Conservation (phyloP, 2,797 vertebrate species). For the Falco cherrug region DNA sequence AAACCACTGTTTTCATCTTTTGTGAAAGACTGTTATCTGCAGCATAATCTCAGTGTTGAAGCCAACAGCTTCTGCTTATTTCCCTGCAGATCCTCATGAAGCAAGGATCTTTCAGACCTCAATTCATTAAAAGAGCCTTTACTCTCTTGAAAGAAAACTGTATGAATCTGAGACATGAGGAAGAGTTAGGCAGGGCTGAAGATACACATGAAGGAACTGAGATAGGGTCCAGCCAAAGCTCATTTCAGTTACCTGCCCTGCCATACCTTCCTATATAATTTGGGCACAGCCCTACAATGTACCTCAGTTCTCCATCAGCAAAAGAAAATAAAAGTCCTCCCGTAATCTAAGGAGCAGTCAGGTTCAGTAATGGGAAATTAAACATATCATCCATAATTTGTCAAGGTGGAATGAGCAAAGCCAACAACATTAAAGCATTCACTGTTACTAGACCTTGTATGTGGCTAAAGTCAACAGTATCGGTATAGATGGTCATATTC, state of each 20-base stretch:
- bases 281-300: constrained; percentile 32
- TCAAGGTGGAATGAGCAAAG: constrained; percentile 67
- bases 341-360: constrained; percentile 34
- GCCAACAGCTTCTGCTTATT: not conserved
- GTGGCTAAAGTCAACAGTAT: constrained; percentile 57
- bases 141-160: not conserved
- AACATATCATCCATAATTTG: constrained; percentile 70
- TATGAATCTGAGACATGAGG: not conserved
- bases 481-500: constrained; percentile 42
- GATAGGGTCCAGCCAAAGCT: not conserved
- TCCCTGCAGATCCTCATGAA: not conserved
- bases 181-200: not conserved
- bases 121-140: not conserved
- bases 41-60: not conserved
- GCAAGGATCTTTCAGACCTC: not conserved
- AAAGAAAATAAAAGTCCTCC: constrained; percentile 60
- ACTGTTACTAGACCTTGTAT: constrained; percentile 38
- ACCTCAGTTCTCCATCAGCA: constrained; percentile 58
- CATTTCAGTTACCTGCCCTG: constrained; percentile 23
- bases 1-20: not conserved
- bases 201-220: not conserved
- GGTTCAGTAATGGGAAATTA: constrained; percentile 64
- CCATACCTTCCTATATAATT: constrained; percentile 9
- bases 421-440: constrained; percentile 54
- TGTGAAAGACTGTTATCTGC: not conserved